phyloP scores from a whole-genome alignment of 2,888 invertebrate genomes.

The Calephelis perditalis region DNA sequence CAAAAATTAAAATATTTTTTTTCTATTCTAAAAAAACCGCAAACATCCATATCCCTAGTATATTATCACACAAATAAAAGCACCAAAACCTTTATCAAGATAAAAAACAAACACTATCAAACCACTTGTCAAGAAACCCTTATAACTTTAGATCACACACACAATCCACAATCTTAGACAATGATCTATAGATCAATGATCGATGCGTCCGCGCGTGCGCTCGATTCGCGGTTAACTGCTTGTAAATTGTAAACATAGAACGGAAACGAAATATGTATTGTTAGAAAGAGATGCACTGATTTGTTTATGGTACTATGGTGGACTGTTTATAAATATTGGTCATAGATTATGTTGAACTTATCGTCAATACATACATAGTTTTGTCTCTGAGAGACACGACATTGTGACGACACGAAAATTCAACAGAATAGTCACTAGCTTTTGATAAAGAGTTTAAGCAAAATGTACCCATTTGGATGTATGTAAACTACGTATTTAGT shows the following conservation, averaged over 20 bases:
- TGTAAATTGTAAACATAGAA: conserved; percentile 59
- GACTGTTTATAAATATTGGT: conserved; percentile 37
- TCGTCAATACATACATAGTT: neutral
- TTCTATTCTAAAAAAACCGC: too few relatives aligned
- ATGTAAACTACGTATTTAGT: too few relatives aligned
- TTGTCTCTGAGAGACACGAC: neutral
- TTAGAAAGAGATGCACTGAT: conserved; percentile 41
- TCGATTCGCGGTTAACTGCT: conserved; percentile 44
- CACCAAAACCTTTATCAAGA: too few relatives aligned
- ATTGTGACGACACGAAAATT: too few relatives aligned
- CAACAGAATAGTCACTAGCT: too few relatives aligned
- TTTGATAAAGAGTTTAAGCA: too few relatives aligned
- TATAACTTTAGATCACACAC: conserved; percentile 31
- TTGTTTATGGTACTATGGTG: conserved; percentile 39
- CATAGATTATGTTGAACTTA: conserved; percentile 33
- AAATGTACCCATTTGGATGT: too few relatives aligned
- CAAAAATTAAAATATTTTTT: too few relatives aligned
- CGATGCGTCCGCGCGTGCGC: conserved; percentile 46
- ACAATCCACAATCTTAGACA: conserved; percentile 31
- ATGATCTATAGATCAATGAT: conserved; percentile 33
- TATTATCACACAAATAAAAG: too few relatives aligned
- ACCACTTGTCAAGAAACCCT: conserved; percentile 6
- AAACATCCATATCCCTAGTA: too few relatives aligned
- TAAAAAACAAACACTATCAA: neutral
- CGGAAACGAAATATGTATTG: conserved; percentile 39